Conservation (phyloP, 2,113 vertebrate genomes). For the Peromyscus maniculatus region DNA sequence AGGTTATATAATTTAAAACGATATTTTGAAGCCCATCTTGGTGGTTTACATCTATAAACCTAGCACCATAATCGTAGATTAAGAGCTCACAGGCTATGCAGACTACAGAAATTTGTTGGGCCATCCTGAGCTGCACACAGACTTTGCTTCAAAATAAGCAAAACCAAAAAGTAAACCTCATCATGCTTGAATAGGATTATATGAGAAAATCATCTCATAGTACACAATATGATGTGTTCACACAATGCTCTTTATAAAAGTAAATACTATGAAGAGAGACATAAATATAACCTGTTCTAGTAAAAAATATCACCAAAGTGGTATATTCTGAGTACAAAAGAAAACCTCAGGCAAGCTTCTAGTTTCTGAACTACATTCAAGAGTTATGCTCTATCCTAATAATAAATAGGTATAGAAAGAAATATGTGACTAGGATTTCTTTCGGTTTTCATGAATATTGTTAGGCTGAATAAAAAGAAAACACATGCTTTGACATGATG, state of each 20-base stretch:
- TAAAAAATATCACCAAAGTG: background rate
- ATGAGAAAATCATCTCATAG: background rate
- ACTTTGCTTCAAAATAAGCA: background rate
- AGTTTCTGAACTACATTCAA: background rate
- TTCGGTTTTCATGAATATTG: conserved; percentile 20
- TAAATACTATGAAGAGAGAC: background rate
- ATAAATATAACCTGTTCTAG: background rate
- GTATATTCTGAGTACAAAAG: background rate
- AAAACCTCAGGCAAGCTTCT: background rate
- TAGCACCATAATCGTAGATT: background rate
- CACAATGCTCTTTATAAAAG: background rate
- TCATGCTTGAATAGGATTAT: background rate
- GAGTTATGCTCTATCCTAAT: background rate
- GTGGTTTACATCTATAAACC: background rate
- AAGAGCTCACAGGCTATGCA: background rate
- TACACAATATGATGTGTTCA: background rate
- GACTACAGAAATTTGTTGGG: background rate
- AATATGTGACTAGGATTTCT: background rate
- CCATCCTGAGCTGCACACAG: too few species aligned
- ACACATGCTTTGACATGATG: background rate
- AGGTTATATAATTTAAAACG: background rate
- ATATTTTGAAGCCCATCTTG: background rate
- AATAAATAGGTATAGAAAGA: background rate
- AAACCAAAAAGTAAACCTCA: background rate
- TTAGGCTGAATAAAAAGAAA: conserved; percentile 54